Evolutionary conservation across 2,113 vertebrate species (phyloP).

Genomic region (Esox niger): DNA sequence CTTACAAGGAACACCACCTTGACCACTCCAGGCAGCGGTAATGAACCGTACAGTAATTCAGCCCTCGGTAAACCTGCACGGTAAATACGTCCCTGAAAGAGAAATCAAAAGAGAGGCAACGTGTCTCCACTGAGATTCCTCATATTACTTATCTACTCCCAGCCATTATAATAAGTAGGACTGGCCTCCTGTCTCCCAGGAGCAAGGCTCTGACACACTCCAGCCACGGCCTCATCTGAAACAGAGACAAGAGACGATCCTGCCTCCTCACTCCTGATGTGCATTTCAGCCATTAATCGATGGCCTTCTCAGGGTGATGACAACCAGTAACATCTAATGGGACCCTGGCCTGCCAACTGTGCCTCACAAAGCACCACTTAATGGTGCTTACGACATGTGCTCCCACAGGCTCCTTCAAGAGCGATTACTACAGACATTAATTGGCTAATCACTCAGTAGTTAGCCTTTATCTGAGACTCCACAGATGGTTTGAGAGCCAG

Average conservation of each 20-base stretch:
- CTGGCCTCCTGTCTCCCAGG: neutral
- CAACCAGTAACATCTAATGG: conserved; percentile 35
- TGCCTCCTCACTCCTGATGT: conserved; percentile 14
- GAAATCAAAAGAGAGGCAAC: neutral
- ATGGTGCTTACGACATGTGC: neutral
- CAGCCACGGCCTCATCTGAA: conserved; percentile 14
- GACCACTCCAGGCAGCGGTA: no score
- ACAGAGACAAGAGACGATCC: conserved; percentile 9
- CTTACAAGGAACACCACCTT: no score
- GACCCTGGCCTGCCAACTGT: neutral
- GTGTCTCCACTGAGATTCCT: no score
- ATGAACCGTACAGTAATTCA: neutral
- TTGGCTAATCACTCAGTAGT: conserved; percentile 36
- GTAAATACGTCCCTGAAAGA: neutral
- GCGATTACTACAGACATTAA: conserved; percentile 4
- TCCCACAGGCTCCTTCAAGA: conserved; percentile 13
- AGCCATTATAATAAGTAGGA: neutral
- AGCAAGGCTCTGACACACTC: neutral
- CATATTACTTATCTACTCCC: no score
- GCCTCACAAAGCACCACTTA: conserved; percentile 7
- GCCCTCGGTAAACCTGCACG: neutral
- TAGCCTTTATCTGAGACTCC: conserved; percentile 32
- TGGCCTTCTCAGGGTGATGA: conserved; percentile 39
- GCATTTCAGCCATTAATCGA: conserved; percentile 31
- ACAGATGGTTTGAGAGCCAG: conserved; percentile 11